Evolutionary conservation across 2,888 invertebrate species (phyloP).

Genomic region (Parascotia fuliginaria): DNA sequence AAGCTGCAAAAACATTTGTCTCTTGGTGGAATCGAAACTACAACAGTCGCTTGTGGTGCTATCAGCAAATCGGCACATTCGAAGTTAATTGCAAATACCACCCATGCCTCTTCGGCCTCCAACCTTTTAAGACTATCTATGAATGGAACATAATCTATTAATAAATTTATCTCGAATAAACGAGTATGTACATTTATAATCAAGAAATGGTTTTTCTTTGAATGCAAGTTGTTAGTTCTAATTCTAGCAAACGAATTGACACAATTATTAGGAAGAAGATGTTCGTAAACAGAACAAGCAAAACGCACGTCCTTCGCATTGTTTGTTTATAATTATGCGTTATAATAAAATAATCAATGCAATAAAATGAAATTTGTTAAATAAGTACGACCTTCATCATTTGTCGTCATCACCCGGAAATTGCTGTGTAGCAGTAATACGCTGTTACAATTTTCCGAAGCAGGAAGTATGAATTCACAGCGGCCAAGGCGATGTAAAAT

Average conservation of each 20-base stretch:
- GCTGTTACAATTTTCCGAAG: slow-evolving; percentile 82
- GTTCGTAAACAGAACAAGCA: slow-evolving; percentile 5
- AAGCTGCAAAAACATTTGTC: no score
- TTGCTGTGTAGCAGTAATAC: slow-evolving; percentile 68
- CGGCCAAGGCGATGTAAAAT: slow-evolving; percentile 76
- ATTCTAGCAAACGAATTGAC: not conserved
- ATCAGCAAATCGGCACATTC: no score
- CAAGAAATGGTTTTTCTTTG: no score
- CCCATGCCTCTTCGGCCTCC: no score
- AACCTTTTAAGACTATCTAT: no score
- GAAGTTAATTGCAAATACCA: no score
- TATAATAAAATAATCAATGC: slow-evolving; percentile 48
- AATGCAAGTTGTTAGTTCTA: no score
- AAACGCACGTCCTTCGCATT: slow-evolving; percentile 15
- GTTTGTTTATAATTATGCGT: slow-evolving; percentile 41
- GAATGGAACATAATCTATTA: no score
- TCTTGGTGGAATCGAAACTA: no score
- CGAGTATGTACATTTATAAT: no score
- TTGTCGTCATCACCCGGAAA: slow-evolving; percentile 80
- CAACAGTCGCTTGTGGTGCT: no score
- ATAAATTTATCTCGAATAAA: no score
- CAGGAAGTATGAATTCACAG: slow-evolving; percentile 73
- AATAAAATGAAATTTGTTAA: slow-evolving; percentile 58
- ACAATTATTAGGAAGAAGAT: not conserved
- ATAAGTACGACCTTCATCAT: slow-evolving; percentile 69